A percentile compares a stretch with the other conserved stretches of the same genome.
Evolutionary conservation across 2,113 vertebrate genomes (phyloP).

Genomic region (Oreochromis spilurus): DNA sequence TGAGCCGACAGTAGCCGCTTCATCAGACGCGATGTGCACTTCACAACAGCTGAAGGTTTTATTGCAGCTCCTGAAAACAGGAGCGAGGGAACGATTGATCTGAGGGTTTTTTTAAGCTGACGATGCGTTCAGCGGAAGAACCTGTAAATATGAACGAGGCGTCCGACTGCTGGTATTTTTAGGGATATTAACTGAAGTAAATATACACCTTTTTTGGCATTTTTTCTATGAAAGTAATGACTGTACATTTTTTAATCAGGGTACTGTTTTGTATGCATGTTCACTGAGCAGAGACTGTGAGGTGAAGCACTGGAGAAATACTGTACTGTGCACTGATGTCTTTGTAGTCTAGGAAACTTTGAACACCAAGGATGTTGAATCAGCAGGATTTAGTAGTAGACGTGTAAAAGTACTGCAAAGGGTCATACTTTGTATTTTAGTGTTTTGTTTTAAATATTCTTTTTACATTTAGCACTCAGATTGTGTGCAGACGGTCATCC

Average conservation of each 20-base stretch:
- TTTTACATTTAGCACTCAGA: background rate
- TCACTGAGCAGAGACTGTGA: background rate
- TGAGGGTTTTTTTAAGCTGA: background rate
- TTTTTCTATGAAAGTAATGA: constrained; percentile 14
- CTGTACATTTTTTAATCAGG: constrained; percentile 22
- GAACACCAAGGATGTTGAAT: background rate
- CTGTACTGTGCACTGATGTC: background rate
- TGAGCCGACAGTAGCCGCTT: background rate
- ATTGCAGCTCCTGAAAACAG: background rate
- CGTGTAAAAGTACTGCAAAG: background rate
- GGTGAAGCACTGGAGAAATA: background rate
- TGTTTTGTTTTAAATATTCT: background rate
- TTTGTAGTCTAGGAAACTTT: background rate
- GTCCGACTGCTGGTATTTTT: background rate
- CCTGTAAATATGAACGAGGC: background rate
- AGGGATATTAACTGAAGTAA: constrained; percentile 12
- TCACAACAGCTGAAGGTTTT: background rate
- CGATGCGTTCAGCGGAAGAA: background rate
- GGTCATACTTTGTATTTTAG: background rate
- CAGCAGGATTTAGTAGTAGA: background rate
- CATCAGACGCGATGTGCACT: background rate
- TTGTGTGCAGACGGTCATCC: background rate
- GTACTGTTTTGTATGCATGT: constrained; percentile 43
- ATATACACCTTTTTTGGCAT: constrained; percentile 12
- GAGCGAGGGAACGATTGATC: background rate